Conservation (phyloP, 2,797 vertebrate species). For the Lepilemur ruficaudatus region DNA sequence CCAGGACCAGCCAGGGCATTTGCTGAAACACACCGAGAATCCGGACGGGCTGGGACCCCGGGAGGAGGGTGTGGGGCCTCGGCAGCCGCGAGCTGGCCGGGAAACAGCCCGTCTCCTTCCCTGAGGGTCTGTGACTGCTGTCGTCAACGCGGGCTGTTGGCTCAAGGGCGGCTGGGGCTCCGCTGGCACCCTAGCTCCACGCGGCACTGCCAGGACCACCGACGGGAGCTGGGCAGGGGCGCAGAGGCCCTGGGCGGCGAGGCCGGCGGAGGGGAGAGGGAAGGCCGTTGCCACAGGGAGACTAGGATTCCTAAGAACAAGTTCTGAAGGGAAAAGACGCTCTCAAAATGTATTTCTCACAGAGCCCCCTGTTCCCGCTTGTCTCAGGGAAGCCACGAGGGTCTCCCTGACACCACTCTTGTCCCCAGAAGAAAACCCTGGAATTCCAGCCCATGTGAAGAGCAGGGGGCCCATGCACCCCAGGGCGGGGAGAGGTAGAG, state of each 20-base stretch:
- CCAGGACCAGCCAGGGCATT: rapidly evolving
- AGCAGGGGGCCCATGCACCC: rapidly evolving
- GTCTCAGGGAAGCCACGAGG: not conserved
- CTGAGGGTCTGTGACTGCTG: not conserved
- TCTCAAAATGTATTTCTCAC: not conserved
- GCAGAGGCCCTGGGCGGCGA: not conserved
- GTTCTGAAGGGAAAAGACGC: not conserved
- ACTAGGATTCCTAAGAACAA: not conserved
- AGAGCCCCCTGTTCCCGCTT: no score
- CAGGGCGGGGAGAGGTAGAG: not conserved
- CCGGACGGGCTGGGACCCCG: rapidly evolving
- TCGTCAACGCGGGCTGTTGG: not conserved
- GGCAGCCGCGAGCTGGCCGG: not conserved
- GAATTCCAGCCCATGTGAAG: not conserved
- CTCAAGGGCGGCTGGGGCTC: not conserved
- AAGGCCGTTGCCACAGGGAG: not conserved
- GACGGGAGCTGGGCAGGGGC: not conserved
- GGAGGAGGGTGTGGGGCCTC: not conserved
- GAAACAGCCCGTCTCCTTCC: not conserved
- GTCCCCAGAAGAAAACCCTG: not conserved
- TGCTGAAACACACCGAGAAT: not conserved
- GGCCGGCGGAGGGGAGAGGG: rapidly evolving
- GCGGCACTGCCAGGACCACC: no score
- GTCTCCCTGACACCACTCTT: not conserved
- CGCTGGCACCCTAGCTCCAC: not conserved